Evolutionary conservation across 2,888 invertebrate genomes (phyloP), one percentile per base, ranked within the genome.

Genomic region (Drosophila ezoana): DNA sequence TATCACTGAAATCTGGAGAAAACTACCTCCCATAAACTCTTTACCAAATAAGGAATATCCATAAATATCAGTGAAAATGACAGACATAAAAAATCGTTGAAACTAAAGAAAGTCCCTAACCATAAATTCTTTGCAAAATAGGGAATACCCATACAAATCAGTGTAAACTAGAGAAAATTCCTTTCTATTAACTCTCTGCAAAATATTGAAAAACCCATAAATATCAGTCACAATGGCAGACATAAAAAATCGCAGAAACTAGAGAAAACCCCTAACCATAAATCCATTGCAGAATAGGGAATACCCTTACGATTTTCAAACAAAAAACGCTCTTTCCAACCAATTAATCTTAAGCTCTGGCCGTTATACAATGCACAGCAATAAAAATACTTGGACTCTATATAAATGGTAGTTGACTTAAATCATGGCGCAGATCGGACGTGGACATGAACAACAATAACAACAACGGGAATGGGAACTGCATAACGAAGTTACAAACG

Each of bases 311-410:
- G 37, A 37, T 43, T 47, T 37, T 18, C 3, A n/a, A 41, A 44
- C 2, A n/a, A 20, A 37, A 38, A 38, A 53, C 16, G 56, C 10
- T 66, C 62, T 47, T 59, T 68, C 41, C 44, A 37, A 53, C 40
- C 75, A 75, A 75, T 75, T 75, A 75, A 75, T 75, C 78, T 78
- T 53, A 62, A 59, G 75, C 75, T 52, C 28, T 59, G 60, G 38
- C 51, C 51, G 56, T 47, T 47, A 63, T 63, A 44, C 63, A 70
- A 66, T 76, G 41, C 66, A 28, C 45, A 23, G 73, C 66, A 66
- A 74, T 74, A 77, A 74, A 74, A 61, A 41, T 51, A 33, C 48
- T 53, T 41, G 53, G 44, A 40, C 63, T 59, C 33, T 37, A 45
- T 54, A 33, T 32, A 51, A 52, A 45, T 57, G 44, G 49, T 10